Percentiles rank a stretch among this genome's conserved stretches.
Conservation (phyloP, 2,113 vertebrate genomes). For the Herpetotheres cachinnans region DNA sequence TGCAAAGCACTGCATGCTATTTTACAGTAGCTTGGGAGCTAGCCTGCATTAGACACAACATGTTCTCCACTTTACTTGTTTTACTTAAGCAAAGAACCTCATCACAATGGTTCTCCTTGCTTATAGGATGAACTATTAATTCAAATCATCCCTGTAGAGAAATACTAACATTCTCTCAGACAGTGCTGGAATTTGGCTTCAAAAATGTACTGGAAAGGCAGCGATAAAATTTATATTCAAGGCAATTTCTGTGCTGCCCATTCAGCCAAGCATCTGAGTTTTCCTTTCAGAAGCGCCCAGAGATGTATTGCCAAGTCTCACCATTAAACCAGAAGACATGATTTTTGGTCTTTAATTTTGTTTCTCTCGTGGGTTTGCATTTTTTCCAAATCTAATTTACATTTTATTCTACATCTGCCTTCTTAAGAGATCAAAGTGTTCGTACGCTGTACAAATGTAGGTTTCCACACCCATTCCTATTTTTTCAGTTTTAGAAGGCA, state of each 20-base stretch:
- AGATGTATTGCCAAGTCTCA: constrained; percentile 24
- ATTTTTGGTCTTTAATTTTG: constrained; percentile 33
- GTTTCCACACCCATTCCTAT: constrained; percentile 39
- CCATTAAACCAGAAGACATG: not conserved
- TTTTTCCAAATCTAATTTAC: constrained; percentile 31
- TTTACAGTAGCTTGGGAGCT: not conserved
- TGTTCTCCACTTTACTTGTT: not conserved
- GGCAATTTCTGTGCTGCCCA: not conserved
- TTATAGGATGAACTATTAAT: not conserved
- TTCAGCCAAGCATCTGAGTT: constrained; percentile 33
- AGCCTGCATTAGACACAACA: not conserved
- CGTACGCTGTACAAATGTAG: not conserved
- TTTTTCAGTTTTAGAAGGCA: constrained; percentile 40
- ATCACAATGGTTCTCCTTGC: not conserved
- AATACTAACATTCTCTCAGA: not conserved
- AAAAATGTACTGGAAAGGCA: not conserved
- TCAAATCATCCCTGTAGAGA: not conserved
- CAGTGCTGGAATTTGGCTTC: constrained; percentile 16
- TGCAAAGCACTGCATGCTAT: not conserved
- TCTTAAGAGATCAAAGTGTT: constrained; percentile 34
- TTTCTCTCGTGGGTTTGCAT: constrained; percentile 14
- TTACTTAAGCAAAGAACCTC: not conserved
- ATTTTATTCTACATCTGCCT: constrained; percentile 16
- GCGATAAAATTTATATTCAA: constrained; percentile 39
- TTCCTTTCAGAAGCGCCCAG: constrained; percentile 22